Percentiles rank a stretch among this genome's conserved stretches.
phyloP scores from a whole-genome alignment of 1,140 invertebrate genomes.

The Apocrypta bakeri region DNA sequence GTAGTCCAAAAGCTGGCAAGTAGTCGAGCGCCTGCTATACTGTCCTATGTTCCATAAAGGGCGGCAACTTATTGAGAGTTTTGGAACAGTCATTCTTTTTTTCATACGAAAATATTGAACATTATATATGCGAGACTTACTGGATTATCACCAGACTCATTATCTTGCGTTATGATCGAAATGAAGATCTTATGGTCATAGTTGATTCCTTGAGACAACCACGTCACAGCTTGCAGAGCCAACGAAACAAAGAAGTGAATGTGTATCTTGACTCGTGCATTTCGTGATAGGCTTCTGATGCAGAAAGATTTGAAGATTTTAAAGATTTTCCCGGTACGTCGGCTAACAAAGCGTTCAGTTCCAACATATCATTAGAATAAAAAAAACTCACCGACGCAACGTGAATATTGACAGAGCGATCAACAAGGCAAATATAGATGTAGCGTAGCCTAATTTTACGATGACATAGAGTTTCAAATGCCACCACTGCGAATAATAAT shows the following conservation, averaged over 20 bases:
- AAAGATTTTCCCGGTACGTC: too few species aligned
- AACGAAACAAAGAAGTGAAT: conserved; percentile 5
- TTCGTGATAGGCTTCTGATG: neutral
- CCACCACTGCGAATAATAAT: neutral
- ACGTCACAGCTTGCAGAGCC: neutral
- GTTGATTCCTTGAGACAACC: neutral
- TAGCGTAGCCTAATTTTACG: neutral
- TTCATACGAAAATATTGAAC: too few species aligned
- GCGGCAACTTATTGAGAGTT: too few species aligned
- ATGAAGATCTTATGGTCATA: neutral
- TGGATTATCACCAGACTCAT: neutral
- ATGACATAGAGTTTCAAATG: neutral
- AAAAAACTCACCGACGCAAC: conserved; percentile 3
- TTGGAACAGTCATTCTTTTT: too few species aligned
- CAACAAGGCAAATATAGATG: neutral
- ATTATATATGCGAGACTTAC: conserved; percentile 11
- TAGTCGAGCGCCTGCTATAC: too few species aligned
- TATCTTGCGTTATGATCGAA: neutral
- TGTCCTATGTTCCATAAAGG: too few species aligned
- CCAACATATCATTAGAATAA: too few species aligned
- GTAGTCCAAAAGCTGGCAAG: too few species aligned
- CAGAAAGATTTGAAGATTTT: too few species aligned
- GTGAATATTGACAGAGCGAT: conserved; percentile 10
- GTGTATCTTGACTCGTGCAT: conserved; percentile 21
- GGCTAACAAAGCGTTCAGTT: too few species aligned